Percentiles rank a stretch among this genome's conserved stretches.
Evolutionary conservation across 2,888 invertebrate species (phyloP).

Genomic region (Keiferia lycopersicella): DNA sequence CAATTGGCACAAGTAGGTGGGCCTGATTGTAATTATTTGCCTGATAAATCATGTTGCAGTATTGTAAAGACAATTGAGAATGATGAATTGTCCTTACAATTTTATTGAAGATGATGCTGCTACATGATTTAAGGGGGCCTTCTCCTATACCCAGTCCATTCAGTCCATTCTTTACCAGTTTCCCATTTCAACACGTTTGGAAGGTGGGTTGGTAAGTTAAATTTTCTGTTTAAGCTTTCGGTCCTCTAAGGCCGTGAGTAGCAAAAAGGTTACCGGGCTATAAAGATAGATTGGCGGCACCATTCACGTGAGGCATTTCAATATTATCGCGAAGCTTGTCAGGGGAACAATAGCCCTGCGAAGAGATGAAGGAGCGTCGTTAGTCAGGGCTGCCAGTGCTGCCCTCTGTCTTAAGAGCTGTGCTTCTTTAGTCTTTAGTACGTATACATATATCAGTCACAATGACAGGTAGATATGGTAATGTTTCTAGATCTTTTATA

Average conservation of each 20-base stretch:
- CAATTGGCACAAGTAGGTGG: too few species aligned
- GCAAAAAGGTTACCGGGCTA: constrained; percentile 43
- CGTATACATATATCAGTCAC: background rate
- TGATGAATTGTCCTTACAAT: too few species aligned
- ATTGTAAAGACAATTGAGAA: too few species aligned
- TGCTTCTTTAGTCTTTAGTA: background rate
- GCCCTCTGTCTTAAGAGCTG: constrained; percentile 18
- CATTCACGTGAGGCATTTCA: constrained; percentile 67
- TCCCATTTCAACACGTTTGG: too few species aligned
- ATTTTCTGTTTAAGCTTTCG: background rate
- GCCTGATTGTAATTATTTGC: too few species aligned
- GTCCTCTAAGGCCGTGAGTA: background rate
- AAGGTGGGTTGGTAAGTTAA: too few species aligned
- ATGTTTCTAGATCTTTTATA: background rate
- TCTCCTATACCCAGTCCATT: too few species aligned
- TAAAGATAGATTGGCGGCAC: constrained; percentile 58
- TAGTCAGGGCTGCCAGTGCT: constrained; percentile 45
- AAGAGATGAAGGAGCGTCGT: constrained; percentile 65
- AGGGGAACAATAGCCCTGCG: constrained; percentile 64
- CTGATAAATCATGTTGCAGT: too few species aligned
- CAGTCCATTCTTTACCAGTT: too few species aligned
- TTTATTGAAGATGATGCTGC: too few species aligned
- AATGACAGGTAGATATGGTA: background rate
- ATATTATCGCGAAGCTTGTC: constrained; percentile 73
- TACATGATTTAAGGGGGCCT: too few species aligned